phyloP scores from a whole-genome alignment of 1,140 invertebrate species.

The Patella vulgata region DNA sequence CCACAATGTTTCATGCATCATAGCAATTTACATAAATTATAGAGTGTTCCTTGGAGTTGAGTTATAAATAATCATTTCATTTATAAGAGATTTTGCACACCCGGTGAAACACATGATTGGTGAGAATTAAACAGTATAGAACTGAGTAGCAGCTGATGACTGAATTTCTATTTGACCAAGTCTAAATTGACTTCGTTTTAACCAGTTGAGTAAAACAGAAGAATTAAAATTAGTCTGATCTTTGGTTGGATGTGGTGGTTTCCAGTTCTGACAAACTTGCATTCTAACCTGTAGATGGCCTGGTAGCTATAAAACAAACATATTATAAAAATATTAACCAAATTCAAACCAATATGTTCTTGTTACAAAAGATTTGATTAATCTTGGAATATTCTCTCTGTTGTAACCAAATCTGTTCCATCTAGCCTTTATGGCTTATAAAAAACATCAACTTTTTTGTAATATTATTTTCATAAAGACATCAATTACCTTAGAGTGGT shows the following conservation, averaged over 20 bases:
- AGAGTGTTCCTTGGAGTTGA: too few species aligned
- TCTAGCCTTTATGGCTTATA: neutral
- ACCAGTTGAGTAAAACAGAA: constrained; percentile 79
- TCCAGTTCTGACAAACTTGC: constrained; percentile 84
- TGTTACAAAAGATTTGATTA: too few species aligned
- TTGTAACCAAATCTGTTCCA: too few species aligned
- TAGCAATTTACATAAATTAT: too few species aligned
- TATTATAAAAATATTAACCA: neutral
- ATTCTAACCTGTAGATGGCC: constrained; percentile 89
- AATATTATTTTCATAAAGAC: neutral
- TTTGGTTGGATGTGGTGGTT: constrained; percentile 64
- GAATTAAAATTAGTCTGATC: constrained; percentile 60
- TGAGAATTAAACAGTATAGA: constrained; percentile 85
- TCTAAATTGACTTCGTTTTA: constrained; percentile 95
- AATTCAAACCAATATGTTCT: neutral
- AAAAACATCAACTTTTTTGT: neutral
- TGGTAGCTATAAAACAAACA: constrained; percentile 76
- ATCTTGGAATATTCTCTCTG: too few species aligned
- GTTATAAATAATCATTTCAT: too few species aligned
- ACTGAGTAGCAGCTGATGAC: constrained; percentile 89
- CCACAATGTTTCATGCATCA: too few species aligned
- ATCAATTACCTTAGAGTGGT: constrained; percentile 79
- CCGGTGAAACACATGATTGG: too few species aligned
- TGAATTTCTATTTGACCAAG: constrained; percentile 98
- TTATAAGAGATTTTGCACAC: too few species aligned